Base-by-base conservation (phyloP, 2,888 invertebrate genomes). In the Stomorhina lunata region DNA sequence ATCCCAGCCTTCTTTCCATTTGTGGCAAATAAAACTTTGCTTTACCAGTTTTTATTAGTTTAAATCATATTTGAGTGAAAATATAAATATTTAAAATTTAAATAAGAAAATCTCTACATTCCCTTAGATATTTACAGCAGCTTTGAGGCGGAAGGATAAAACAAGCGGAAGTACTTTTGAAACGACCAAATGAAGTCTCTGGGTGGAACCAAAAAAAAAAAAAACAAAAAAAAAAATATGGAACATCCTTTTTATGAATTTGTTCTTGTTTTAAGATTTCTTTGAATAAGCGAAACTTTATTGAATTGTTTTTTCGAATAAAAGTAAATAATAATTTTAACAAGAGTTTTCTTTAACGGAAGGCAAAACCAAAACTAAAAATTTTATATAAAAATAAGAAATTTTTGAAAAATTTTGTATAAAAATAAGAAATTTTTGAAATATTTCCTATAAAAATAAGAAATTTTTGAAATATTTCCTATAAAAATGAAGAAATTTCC, bases 101-200 rank as follows among this genome's bases (percentile, higher is more conserved):
- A 6, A 1, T 12, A 6, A 10, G 7, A 45, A 53, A 53, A 10
- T 34, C 17, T 25, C 10, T 63, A 43, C 25, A 15, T 45, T 20
- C 20, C 27, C 53, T 40, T 7, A n/a, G 20, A 45, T 53, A 55
- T 50, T n/a, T 29, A 73, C 43, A 22, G 20, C 40, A 40, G 15
- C 32, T 50, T 61, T 63, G 29, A 15, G 50, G 40, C 61, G 72
- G 61, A 73, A 53, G 57, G n/a, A 50, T 73, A 63, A 40, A 55
- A 43, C 37, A 25, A 73, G 40, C 63, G 40, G 32, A 73, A 73
- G 55, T 53, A 22, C 43, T 43, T 53, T 59, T 40, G 27, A 40
- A 55, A 55, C 20, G 53, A 40, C 53, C 20, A 40, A 27, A 68
- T 55, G 55, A 40, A 55, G 3, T 55, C 9, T 9, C 15, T 53